Evolutionary conservation across 2,888 invertebrate genomes (phyloP).

Genomic region (Melipona bicolor): DNA sequence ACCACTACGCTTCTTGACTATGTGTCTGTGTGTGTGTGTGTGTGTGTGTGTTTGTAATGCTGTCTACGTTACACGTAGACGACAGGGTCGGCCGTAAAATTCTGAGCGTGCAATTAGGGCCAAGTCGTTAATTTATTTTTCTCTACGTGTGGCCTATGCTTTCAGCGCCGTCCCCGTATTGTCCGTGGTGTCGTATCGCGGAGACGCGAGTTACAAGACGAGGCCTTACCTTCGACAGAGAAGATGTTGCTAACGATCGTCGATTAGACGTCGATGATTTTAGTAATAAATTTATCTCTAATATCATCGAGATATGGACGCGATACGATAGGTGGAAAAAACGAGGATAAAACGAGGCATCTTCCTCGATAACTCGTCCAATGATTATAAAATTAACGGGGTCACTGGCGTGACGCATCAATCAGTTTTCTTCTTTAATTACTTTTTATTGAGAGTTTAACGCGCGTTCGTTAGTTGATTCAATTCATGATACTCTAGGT

Average conservation of each 20-base stretch:
- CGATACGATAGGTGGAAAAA: not conserved
- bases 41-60: conserved; percentile 47
- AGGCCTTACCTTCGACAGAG: not conserved
- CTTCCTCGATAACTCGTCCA: not conserved
- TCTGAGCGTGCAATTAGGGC: conserved; percentile 73
- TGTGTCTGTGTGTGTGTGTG: conserved; percentile 3
- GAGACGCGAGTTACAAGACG: not conserved
- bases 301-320: not conserved
- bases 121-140: conserved; percentile 74
- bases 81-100: conserved; percentile 70
- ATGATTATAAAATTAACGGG: not conserved
- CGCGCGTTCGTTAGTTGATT: not conserved
- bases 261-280: not conserved
- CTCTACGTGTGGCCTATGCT: conserved; percentile 62
- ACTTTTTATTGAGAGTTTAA: conserved; percentile 1
- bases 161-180: conserved; percentile 46
- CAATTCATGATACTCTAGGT: no score
- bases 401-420: not conserved
- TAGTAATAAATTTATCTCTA: not conserved
- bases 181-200: conserved; percentile 20
- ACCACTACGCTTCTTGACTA: conserved; percentile 2
- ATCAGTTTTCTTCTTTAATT: not conserved
- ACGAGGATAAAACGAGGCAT: not conserved
- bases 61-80: conserved; percentile 60
- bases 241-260: not conserved